Conservation (phyloP, 2,797 vertebrate genomes). For the Tauraco hartlaubi region DNA sequence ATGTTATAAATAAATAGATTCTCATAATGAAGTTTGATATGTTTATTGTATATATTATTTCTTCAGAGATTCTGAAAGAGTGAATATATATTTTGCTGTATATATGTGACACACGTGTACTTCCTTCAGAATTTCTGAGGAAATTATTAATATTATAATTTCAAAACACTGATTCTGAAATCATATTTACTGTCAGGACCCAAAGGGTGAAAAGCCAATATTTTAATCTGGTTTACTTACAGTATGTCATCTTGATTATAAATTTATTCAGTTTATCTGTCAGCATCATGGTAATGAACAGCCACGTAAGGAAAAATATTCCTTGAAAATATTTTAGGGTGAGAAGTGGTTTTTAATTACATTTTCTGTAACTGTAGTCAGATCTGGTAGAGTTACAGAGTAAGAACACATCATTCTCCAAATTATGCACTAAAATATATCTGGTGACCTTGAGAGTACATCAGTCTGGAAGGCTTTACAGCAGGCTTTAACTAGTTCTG, state of each 20-base stretch:
- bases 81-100: not conserved
- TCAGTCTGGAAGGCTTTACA: constrained; percentile 69
- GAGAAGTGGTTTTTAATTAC: constrained; percentile 67
- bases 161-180: constrained; percentile 9
- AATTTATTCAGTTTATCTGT: constrained; percentile 72
- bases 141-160: constrained; percentile 45
- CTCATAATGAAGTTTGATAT: not conserved
- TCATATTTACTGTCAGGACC: constrained; percentile 6
- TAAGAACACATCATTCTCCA: constrained; percentile 54
- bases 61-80: not conserved
- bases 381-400: constrained; percentile 54
- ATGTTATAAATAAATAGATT: not conserved
- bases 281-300: constrained; percentile 65
- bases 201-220: constrained; percentile 53
- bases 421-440: constrained; percentile 56
- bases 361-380: constrained; percentile 72
- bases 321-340: constrained; percentile 64
- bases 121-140: not conserved
- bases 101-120: not conserved
- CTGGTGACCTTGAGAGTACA: constrained; percentile 78
- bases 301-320: constrained; percentile 48
- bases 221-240: constrained; percentile 68
- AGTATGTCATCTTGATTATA: constrained; percentile 62
- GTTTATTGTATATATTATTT: not conserved
- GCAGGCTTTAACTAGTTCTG: constrained; percentile 58